These are phyloP conservation scores for Orbicella faveolata DNA, from an alignment of 64 coral and sea anemone species.

Conservation along the genomic window DNA sequence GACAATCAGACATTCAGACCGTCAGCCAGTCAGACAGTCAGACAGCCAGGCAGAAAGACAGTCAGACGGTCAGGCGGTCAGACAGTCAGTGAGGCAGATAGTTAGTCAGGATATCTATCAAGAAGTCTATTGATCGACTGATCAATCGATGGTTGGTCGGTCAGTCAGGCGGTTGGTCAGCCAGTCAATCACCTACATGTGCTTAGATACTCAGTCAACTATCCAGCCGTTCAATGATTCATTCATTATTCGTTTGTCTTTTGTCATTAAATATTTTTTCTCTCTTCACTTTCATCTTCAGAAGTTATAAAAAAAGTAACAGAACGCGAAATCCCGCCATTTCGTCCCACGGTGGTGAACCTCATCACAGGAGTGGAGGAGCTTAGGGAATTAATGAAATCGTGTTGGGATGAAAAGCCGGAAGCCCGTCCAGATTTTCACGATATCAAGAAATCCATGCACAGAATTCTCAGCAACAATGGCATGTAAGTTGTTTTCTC, in stretches of 20 bases:
- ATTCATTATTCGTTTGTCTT: background rate
- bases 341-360: slow-evolving; percentile 78
- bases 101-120: too few relatives aligned
- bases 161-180: background rate
- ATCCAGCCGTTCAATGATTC: too few relatives aligned
- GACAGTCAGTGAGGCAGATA: background rate
- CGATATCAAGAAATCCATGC: slow-evolving; percentile 94
- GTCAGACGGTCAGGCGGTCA: background rate
- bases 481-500: slow-evolving; percentile 78
- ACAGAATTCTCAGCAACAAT: slow-evolving; percentile 87
- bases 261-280: background rate
- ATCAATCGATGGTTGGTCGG: background rate
- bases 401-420: slow-evolving; percentile 81
- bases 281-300: background rate
- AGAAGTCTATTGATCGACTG: too few relatives aligned
- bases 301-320: slow-evolving; percentile 74
- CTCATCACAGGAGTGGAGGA: slow-evolving; percentile 86
- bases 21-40: background rate
- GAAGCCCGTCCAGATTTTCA: slow-evolving; percentile 80
- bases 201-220: too few relatives aligned
- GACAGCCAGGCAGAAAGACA: background rate
- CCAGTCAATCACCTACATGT: too few relatives aligned
- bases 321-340: slow-evolving; percentile 72
- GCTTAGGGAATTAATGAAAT: slow-evolving; percentile 89
- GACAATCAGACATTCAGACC: background rate